These are phyloP conservation scores for Hystrix cristata DNA, from an alignment of 2,113 vertebrate species.

Conservation along the genomic window DNA sequence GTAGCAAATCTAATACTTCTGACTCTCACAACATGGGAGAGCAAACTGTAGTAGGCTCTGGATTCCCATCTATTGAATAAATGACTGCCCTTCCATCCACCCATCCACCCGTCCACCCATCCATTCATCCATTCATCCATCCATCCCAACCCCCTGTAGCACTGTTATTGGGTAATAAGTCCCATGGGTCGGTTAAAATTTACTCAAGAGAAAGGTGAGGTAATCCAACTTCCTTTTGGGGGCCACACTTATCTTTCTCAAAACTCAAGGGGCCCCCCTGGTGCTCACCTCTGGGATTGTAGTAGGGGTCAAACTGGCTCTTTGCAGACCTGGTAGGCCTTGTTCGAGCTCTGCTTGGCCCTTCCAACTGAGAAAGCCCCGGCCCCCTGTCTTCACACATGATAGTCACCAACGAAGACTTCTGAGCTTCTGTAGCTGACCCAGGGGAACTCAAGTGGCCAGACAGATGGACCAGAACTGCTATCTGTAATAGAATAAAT, in stretches of 20 bases:
- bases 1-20: neutral
- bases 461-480: neutral
- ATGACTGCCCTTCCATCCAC: neutral
- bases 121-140: neutral
- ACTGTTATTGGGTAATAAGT: neutral
- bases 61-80: neutral
- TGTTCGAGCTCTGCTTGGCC: neutral
- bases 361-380: neutral
- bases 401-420: neutral
- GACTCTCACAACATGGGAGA: neutral
- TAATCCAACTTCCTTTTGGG: neutral
- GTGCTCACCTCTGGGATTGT: conserved; percentile 40
- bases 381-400: neutral
- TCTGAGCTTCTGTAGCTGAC: neutral
- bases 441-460: neutral
- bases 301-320: neutral
- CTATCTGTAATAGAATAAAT: neutral
- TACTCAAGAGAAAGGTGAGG: neutral
- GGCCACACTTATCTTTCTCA: neutral
- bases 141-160: neutral
- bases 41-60: neutral
- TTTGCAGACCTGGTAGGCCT: neutral
- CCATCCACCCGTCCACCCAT: neutral
- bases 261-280: conserved; percentile 49
- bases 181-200: neutral